Base-by-base conservation (phyloP, 2,797 vertebrate genomes). In the Pseudopleuronectes americanus region DNA sequence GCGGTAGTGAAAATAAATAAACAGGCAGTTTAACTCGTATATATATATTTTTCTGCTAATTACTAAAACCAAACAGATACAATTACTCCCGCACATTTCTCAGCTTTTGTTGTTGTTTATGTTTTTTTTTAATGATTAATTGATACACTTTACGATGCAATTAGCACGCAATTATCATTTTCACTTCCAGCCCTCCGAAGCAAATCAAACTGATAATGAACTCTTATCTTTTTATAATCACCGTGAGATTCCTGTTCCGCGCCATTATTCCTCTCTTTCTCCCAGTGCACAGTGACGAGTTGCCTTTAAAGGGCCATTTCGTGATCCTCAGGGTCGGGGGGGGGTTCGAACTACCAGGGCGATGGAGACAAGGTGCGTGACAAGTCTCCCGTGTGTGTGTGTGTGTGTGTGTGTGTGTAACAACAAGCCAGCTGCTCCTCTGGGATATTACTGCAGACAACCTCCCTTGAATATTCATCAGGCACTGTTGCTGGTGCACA, bases 401-500 rank as follows among this genome's bases (percentile, higher is more conserved):
- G 59, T 49, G 57, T 41, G 57, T 41, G 59, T 49, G 56, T 41
- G 57, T 41, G 57, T 56, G 67, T 87, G 84, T 63, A 80, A 74
- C 80, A 87, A 86, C 87, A 89, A 81, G 76, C 66, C 74, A 79
- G 74, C 75, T 77, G 80, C 83, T 89, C 87, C 86, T 87, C 51
- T 3, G 88, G 86, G 90, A 90, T 68, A 80, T 81, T 80, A 75
- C 59, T 14, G 41, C 74, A 74, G 61, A 84, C 78, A 73, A 61
- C 74, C 57, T 49, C 36, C 4, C 58, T 74, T 89, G 88, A 89
- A 91, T 91, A 93, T 92, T 91, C 86, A 91, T 90, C 69, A 90
- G 71, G 24, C 74, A 21, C 63, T 72, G 68, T 81, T 77, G 59
- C 74, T 60, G 24, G 4, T 38, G 21, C 51, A 68, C 45, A 63